Percentiles rank a stretch among this genome's conserved stretches.
phyloP scores from a whole-genome alignment of 2,888 invertebrate genomes.

The Macrophya alboannulata region DNA sequence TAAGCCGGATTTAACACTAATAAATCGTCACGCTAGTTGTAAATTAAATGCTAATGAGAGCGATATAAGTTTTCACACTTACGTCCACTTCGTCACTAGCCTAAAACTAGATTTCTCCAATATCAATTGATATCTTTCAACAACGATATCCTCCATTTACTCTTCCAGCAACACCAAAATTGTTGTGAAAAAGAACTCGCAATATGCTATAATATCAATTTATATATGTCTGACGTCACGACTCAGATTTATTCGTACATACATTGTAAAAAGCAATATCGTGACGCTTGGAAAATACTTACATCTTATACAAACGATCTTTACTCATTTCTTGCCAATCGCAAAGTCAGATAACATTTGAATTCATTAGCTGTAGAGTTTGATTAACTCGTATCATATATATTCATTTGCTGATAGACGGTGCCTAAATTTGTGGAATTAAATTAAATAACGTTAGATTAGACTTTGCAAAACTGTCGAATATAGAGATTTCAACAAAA shows the following conservation, averaged over 20 bases:
- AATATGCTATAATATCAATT: background rate
- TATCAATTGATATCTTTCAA: background rate
- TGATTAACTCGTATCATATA: background rate
- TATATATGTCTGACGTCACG: background rate
- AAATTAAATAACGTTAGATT: background rate
- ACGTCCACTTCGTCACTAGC: background rate
- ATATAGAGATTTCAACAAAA: background rate
- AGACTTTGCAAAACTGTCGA: background rate
- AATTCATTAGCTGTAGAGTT: background rate
- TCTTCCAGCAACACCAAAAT: background rate
- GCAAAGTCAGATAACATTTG: background rate
- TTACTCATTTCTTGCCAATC: background rate
- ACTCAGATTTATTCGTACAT: background rate
- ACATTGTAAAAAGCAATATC: background rate
- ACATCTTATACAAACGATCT: background rate
- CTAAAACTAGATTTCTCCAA: background rate
- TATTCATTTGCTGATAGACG: background rate
- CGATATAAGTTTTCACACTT: background rate
- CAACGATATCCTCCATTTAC: background rate
- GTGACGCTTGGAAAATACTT: background rate
- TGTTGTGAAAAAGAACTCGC: background rate
- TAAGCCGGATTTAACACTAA: background rate
- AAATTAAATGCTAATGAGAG: background rate
- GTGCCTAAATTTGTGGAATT: background rate
- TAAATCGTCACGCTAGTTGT: background rate